phyloP scores from a whole-genome alignment of 2,113 vertebrate species.

The Ranitomeya variabilis region DNA sequence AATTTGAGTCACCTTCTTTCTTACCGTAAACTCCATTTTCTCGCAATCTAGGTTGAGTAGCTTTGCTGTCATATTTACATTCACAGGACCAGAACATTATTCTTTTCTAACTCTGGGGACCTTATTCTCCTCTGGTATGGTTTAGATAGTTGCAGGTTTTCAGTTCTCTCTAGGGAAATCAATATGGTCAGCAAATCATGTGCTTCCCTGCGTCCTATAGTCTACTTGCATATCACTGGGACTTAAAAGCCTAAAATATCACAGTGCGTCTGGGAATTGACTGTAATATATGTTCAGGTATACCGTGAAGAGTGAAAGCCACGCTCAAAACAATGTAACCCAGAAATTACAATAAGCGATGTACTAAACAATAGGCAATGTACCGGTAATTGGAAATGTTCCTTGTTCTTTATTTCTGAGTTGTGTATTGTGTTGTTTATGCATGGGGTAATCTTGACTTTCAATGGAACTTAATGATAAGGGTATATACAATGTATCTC shows the following conservation, averaged over 20 bases:
- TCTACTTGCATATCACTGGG: conserved; percentile 20
- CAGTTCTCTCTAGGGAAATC: conserved; percentile 35
- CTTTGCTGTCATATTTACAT: conserved; percentile 12
- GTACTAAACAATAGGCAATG: neutral
- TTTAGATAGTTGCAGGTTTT: neutral
- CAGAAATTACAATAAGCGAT: neutral
- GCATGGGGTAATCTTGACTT: no score
- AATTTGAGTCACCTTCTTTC: neutral
- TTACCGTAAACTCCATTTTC: neutral
- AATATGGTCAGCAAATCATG: conserved; percentile 14
- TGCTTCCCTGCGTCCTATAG: conserved; percentile 5
- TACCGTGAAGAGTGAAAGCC: conserved; percentile 8
- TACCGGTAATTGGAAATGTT: neutral
- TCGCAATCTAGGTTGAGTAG: conserved; percentile 3
- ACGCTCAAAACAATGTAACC: neutral
- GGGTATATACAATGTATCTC: no score
- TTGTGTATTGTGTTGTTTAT: no score
- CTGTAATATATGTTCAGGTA: conserved; percentile 15
- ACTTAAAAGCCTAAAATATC: conserved; percentile 37
- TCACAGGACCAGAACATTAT: conserved; percentile 9
- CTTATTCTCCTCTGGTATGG: neutral
- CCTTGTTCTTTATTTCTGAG: neutral
- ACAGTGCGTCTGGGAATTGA: conserved; percentile 2
- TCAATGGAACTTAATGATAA: no score
- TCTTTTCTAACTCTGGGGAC: conserved; percentile 20